Base-by-base conservation (phyloP, 2,797 vertebrate genomes). In the Choloepus didactylus region DNA sequence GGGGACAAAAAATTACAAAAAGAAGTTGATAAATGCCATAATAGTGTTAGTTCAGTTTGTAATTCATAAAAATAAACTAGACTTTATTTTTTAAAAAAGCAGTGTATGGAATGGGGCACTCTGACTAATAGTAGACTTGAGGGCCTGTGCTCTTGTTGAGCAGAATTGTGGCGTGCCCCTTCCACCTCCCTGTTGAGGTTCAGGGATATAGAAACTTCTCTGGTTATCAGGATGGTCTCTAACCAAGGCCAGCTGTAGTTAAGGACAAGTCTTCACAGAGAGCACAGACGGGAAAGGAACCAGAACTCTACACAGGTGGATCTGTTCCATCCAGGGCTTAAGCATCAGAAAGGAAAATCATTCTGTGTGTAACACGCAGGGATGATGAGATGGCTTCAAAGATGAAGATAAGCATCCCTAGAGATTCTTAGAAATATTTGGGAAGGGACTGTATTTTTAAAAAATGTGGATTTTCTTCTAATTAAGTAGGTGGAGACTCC, bases 1-100 rank as follows among this genome's bases (percentile, higher is more conserved):
- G 21, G 10, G 66, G 81, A 3, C n/a, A 89, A 87, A 56, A 73
- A 92, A 83, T 75, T 73, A 62, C 44, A 92, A 72, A 89, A 79
- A 73, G 31, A 80, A 73, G 25, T 29, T 79, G 56, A 96, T 62
- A 90, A 92, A 82, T 93, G 60, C 44, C 41, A n/a, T 80, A 62
- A 67, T 56, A 54, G 51, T 94, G 8, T n/a, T 73, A 77, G 21
- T 83, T 15, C 49, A 86, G 41, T 62, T 91, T 59, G 82, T 82
- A 62, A 73, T 90, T 66, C 67, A 90, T 46, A 90, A 93, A 83
- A 69, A 56, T n/a, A 88, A 56, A 88, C 23, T 8, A 75, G 38
- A 66, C 66, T 49, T 64, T 18, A 81, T 85, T 67, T 6, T 15
- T 31, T 60, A 29, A 76, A 35, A 44, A 44, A 21, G 27, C 62